A percentile compares a stretch with the other conserved stretches of the same genome.
phyloP scores from a whole-genome alignment of 2,113 vertebrate species.

The Xenopus borealis region DNA sequence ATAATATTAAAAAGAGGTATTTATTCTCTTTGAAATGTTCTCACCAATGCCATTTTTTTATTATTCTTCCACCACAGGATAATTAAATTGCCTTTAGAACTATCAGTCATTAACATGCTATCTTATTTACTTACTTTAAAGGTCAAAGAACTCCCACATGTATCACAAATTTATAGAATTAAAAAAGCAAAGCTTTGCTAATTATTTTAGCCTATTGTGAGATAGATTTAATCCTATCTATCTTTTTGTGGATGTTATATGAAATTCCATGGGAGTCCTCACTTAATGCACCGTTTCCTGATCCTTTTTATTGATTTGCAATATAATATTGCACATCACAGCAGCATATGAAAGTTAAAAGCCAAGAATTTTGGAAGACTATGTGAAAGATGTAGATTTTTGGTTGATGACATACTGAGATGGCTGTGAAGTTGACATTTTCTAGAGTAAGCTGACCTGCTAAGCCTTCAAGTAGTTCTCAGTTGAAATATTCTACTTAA shows the following conservation, averaged over 20 bases:
- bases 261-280: slow-evolving; percentile 42
- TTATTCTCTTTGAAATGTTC: too few species aligned
- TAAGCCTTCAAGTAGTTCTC: slow-evolving; percentile 14
- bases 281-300: slow-evolving; percentile 32
- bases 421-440: slow-evolving; percentile 38
- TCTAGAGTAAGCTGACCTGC: slow-evolving; percentile 12
- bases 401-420: slow-evolving; percentile 40
- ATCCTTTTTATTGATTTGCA: slow-evolving; percentile 33
- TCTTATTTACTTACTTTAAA: too few species aligned
- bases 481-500: not conserved
- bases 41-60: too few species aligned
- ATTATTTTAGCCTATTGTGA: slow-evolving; percentile 25
- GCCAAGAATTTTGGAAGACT: slow-evolving; percentile 24
- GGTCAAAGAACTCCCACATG: too few species aligned
- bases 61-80: too few species aligned
- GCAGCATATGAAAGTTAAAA: slow-evolving; percentile 39
- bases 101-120: too few species aligned
- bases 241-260: slow-evolving; percentile 31
- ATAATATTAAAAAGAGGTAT: too few species aligned
- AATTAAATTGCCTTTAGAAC: too few species aligned
- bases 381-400: slow-evolving; percentile 34
- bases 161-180: slow-evolving; percentile 12
- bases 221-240: slow-evolving; percentile 33
- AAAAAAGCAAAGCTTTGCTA: slow-evolving; percentile 24
- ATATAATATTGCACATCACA: slow-evolving; percentile 36